Base-by-base conservation (phyloP, 2,797 vertebrate species). In the Huso huso region DNA sequence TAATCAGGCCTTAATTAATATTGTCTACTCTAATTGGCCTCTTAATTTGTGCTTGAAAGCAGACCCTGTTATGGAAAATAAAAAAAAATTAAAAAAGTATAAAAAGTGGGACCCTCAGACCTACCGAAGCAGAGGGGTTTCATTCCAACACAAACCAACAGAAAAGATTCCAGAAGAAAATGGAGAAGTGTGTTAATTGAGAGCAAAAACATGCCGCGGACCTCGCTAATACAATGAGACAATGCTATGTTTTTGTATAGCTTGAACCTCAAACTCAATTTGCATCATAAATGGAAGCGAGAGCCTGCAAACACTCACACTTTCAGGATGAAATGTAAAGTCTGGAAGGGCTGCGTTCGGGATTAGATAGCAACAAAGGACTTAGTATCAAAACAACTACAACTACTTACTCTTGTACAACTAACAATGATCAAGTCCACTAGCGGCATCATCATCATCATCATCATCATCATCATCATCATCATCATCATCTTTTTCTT, bases 221-320 rank as follows among this genome's bases (percentile, higher is more conserved):
- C 82, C 82, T 84, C 76, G 77, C 86, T 86, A 86, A 89, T 84
- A 83, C 85, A 87, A 90, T 78, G 84, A 91, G 89, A 90, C 89
- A 91, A 87, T 84, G 82, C 81, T 68, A 81, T 87, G 82, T 83
- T 90, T 88, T 86, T 81, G 80, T 77, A 73, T 72, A 78, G 79
- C 74, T 71, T 58, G 55, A 73, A 73, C 71, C 77, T 82, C 75
- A 77, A 76, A 79, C 69, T 76, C 76, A 78, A 71, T 81, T 77
- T 18, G 48, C 37, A 37, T 37, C 37, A 37, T 37, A 37, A 37
- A 37, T 5, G 61, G 1, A 62, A 62, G 61, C 6, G 37, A 62
- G 37, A 10, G 18, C 61, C 48, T 48, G 18, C 37, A 37, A 37
- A 37, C 37, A 4, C 37, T 37, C 37, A 5, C 37, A 5, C 37